These are phyloP conservation scores for Boloria selene DNA, from an alignment of 2,888 invertebrate genomes.

Conservation along the genomic window DNA sequence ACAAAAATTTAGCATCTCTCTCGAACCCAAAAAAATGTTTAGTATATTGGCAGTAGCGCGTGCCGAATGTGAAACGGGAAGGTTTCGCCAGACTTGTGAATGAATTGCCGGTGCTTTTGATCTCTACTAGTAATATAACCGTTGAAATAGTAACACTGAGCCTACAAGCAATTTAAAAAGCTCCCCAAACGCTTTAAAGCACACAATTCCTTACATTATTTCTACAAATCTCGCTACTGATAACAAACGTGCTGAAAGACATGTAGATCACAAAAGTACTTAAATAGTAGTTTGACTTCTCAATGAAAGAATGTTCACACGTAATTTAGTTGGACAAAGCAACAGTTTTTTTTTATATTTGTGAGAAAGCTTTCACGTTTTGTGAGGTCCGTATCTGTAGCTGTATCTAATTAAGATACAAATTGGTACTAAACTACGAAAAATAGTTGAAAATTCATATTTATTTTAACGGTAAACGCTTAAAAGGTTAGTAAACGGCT, in stretches of 20 bases:
- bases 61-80: conserved; percentile 74
- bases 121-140: conserved; percentile 41
- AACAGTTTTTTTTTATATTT: conserved; percentile 21
- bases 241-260: conserved; percentile 18
- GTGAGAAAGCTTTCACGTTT: conserved; percentile 26
- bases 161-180: conserved; percentile 4
- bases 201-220: background rate
- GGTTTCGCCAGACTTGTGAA: conserved; percentile 73
- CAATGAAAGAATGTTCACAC: conserved; percentile 29
- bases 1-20: conserved; percentile 43
- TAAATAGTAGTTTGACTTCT: conserved; percentile 11
- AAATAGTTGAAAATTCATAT: background rate
- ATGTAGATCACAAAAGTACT: conserved; percentile 6
- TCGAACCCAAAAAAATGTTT: conserved; percentile 55
- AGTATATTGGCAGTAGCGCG: conserved; percentile 67
- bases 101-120: conserved; percentile 59
- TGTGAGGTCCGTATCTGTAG: conserved; percentile 6
- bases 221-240: conserved; percentile 5
- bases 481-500: too few species aligned
- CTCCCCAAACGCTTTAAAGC: background rate
- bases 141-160: conserved; percentile 20
- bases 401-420: conserved; percentile 19
- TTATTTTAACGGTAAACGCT: background rate
- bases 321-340: conserved; percentile 23
- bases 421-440: conserved; percentile 8